Conservation (phyloP, 2,888 invertebrate species). For the Ptycholaimellus sp. region DNA sequence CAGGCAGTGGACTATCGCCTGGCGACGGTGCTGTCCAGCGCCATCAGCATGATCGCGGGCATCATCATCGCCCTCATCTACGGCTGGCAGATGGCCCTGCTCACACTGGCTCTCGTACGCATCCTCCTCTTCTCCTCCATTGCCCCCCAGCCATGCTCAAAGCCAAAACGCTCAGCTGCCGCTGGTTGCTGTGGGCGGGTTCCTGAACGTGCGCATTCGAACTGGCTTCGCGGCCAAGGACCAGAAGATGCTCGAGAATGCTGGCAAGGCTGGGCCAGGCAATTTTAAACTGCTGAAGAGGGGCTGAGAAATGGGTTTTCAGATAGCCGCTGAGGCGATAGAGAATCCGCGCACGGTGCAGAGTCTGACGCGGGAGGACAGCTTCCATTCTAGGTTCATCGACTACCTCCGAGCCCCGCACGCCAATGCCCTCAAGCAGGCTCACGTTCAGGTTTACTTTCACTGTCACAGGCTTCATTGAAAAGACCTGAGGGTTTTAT, state of each 20-base stretch:
- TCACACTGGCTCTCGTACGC: constrained; percentile 17
- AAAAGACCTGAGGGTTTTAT: not conserved
- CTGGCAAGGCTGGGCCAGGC: no score
- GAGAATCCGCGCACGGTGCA: constrained; percentile 27
- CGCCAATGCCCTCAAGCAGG: constrained; percentile 13
- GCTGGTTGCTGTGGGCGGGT: constrained; percentile 21
- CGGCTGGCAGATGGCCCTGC: constrained; percentile 29
- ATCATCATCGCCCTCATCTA: constrained; percentile 29
- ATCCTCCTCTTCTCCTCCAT: constrained; percentile 28
- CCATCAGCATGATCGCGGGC: constrained; percentile 27
- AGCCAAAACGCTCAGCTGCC: not conserved
- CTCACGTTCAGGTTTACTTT: constrained; percentile 2
- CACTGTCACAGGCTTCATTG: no score
- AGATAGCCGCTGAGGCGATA: constrained; percentile 25
- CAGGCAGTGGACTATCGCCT: constrained; percentile 29
- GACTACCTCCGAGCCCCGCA: constrained; percentile 20
- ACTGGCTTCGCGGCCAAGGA: constrained; percentile 29
- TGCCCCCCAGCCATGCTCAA: not conserved
- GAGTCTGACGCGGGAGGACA: constrained; percentile 21
- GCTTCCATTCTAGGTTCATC: constrained; percentile 19
- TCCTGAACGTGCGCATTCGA: constrained; percentile 23
- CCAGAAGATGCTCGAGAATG: constrained; percentile 29
- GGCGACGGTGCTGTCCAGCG: constrained; percentile 25
- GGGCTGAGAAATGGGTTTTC: not conserved
- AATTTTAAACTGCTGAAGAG: no score